phyloP scores from a whole-genome alignment of 2,888 invertebrate species.

The Drosophila lutescens region DNA sequence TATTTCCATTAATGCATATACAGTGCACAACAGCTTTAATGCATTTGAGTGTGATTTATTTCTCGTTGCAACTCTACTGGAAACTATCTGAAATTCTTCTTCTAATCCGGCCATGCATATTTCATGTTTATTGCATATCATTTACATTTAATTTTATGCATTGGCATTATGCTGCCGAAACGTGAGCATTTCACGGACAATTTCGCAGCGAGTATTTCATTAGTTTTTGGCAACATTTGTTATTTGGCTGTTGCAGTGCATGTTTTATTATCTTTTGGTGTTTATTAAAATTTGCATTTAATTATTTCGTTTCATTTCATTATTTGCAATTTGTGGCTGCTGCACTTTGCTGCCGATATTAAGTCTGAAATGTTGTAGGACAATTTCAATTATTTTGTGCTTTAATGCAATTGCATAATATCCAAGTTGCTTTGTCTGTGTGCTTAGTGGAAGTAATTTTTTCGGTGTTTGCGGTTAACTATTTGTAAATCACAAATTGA shows the following conservation, averaged over 20 bases:
- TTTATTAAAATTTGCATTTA: slow-evolving; percentile 71
- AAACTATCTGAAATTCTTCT: slow-evolving; percentile 9
- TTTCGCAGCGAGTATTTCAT: slow-evolving; percentile 51
- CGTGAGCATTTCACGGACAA: slow-evolving; percentile 40
- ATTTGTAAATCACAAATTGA: slow-evolving; percentile 45
- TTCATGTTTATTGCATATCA: slow-evolving; percentile 48
- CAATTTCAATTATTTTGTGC: slow-evolving; percentile 30
- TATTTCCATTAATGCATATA: neutral
- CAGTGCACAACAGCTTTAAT: slow-evolving; percentile 23
- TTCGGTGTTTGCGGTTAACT: slow-evolving; percentile 34
- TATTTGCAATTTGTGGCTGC: slow-evolving; percentile 65
- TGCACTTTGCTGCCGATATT: slow-evolving; percentile 44
- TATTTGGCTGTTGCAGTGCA: slow-evolving; percentile 1
- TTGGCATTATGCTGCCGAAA: slow-evolving; percentile 45
- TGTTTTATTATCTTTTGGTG: slow-evolving; percentile 32
- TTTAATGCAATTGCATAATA: slow-evolving; percentile 43
- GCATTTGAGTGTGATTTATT: slow-evolving; percentile 9
- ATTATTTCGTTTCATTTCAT: slow-evolving; percentile 61
- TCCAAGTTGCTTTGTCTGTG: slow-evolving; percentile 7
- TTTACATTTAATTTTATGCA: slow-evolving; percentile 57
- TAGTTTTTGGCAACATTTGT: slow-evolving; percentile 25
- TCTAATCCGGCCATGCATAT: slow-evolving; percentile 49
- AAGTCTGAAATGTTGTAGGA: slow-evolving; percentile 17
- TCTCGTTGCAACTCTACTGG: neutral
- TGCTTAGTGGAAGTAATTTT: slow-evolving; percentile 31